Evolutionary conservation across 1,140 invertebrate genomes (phyloP).

Genomic region (Meloidogyne chitwoodi): DNA sequence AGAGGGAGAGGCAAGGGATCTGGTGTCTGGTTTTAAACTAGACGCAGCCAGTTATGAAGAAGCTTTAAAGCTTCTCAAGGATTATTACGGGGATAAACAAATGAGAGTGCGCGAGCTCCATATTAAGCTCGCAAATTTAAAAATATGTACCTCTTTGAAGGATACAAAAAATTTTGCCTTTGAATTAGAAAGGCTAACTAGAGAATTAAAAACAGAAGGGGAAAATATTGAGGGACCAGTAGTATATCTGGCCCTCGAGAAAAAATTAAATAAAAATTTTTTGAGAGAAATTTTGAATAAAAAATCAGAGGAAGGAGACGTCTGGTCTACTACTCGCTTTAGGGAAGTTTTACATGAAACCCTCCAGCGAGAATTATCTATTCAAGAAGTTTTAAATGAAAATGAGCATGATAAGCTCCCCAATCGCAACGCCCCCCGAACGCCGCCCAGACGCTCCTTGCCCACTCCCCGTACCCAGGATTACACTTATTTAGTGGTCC

Average conservation of each 20-base stretch:
- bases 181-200: too few relatives aligned
- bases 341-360: not conserved
- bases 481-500: too few relatives aligned
- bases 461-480: too few relatives aligned
- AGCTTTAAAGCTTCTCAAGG: not conserved
- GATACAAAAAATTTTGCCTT: slow-evolving; percentile 1
- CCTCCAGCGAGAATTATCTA: not conserved
- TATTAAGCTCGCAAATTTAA: not conserved
- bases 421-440: not conserved
- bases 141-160: not conserved
- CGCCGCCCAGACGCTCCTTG: too few relatives aligned
- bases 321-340: not conserved
- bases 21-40: not conserved
- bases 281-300: slow-evolving; percentile 1
- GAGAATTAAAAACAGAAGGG: not conserved
- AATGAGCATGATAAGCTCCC: not conserved
- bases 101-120: not conserved
- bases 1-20: not conserved
- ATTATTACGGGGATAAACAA: not conserved
- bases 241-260: not conserved
- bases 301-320: not conserved
- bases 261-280: not conserved
- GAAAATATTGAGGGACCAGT: not conserved
- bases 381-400: not conserved
- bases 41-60: not conserved